These are phyloP conservation scores for Epirrhoe alternata DNA, from an alignment of 2,888 invertebrate species.

Conservation along the genomic window DNA sequence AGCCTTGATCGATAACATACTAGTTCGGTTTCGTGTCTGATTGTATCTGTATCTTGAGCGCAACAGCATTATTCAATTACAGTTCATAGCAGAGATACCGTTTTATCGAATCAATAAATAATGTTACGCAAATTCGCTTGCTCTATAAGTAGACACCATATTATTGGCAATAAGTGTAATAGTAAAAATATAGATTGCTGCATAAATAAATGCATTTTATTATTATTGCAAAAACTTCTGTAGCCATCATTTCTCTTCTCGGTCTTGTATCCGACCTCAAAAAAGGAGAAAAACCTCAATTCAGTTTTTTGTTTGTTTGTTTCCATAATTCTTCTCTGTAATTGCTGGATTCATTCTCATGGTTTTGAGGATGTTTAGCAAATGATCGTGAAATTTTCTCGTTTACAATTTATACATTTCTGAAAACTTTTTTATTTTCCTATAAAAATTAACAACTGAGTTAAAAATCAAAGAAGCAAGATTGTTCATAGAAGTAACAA, in stretches of 20 bases:
- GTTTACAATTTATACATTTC: not conserved
- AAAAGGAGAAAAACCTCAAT: not conserved
- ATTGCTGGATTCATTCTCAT: not conserved
- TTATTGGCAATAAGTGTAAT: constrained; percentile 45
- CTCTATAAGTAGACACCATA: constrained; percentile 36
- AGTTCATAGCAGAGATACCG: constrained; percentile 39
- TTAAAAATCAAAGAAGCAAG: no score
- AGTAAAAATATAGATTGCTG: constrained; percentile 40
- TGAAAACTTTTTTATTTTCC: no score
- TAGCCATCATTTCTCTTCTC: constrained; percentile 42
- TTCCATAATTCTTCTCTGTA: not conserved
- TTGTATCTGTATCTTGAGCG: constrained; percentile 39
- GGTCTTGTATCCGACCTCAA: not conserved
- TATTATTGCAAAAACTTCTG: constrained; percentile 55
- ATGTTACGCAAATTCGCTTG: constrained; percentile 37
- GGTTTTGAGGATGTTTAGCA: not conserved
- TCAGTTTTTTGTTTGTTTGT: not conserved
- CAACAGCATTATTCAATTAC: constrained; percentile 46
- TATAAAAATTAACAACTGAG: no score
- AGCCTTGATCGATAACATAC: constrained; percentile 41
- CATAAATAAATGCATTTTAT: constrained; percentile 55
- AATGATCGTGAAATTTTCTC: not conserved
- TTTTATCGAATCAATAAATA: constrained; percentile 42
- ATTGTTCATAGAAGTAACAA: not conserved
- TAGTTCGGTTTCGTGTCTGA: constrained; percentile 41